phyloP scores from a whole-genome alignment of 2,888 invertebrate genomes.

The Brachyptera risi region DNA sequence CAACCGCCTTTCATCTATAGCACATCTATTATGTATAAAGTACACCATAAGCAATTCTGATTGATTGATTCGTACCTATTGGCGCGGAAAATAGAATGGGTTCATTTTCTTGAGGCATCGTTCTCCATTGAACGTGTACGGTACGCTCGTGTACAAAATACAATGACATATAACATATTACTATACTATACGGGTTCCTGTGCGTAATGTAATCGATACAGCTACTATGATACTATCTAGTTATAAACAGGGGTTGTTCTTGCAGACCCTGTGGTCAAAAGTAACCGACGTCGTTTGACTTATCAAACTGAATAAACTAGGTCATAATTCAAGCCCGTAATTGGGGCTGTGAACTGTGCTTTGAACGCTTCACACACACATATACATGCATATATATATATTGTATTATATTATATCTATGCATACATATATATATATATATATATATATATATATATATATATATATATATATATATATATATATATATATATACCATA shows the following conservation, averaged over 20 bases:
- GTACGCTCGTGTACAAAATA: not conserved
- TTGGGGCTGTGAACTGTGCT: conserved; percentile 13
- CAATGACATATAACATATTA: conserved; percentile 6
- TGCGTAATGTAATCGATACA: conserved; percentile 16
- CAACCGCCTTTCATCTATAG: conserved; percentile 7
- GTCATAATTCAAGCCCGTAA: conserved; percentile 16
- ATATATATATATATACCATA: too few relatives aligned
- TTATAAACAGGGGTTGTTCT: conserved; percentile 9
- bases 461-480: too few relatives aligned
- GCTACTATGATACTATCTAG: conserved; percentile 16
- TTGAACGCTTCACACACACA: too few relatives aligned
- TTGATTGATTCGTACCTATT: conserved; percentile 17
- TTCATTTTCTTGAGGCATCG: conserved; percentile 20
- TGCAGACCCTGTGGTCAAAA: not conserved
- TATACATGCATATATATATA: too few relatives aligned
- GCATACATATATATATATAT: too few relatives aligned
- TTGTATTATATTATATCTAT: too few relatives aligned
- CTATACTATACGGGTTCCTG: conserved; percentile 1
- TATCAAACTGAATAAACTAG: conserved; percentile 18
- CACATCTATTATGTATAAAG: conserved; percentile 19
- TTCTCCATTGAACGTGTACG: too few relatives aligned
- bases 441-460: too few relatives aligned
- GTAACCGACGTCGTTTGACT: conserved; percentile 7
- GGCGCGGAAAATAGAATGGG: conserved; percentile 17
- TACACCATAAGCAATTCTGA: conserved; percentile 9